Evolutionary conservation across 2,888 invertebrate species (phyloP), one percentile per base, ranked within the genome.

Genomic region (Silvanus unidentatus): DNA sequence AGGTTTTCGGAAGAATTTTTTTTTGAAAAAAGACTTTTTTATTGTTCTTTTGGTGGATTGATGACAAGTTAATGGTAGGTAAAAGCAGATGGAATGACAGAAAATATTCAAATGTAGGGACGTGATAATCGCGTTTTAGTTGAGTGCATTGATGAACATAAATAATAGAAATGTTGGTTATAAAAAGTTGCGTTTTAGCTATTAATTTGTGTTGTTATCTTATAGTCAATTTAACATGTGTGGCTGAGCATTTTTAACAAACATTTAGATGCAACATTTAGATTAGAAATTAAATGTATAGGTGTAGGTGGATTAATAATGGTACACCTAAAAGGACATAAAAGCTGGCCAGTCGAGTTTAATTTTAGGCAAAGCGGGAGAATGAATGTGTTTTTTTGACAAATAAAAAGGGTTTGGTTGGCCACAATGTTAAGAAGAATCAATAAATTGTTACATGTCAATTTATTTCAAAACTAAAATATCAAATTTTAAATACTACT

Each of bases 181-280:
- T n/a, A n/a, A n/a, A n/a, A n/a, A 35, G 39, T 32, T 42, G 38
- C 34, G 39, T 39, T 39, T 37, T 39, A 34, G 39, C 30, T 32
- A 44, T 44, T n/a, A 32, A 12, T 32, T 32, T 44, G 34, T 42
- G 37, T n/a, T 42, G 36, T 32, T 37, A 36, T 42, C 42, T 30
- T 37, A 29, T 42, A n/a, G n/a, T 28, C 42, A 37, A 8, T 44
- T 39, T 39, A 44, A 44, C 44, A 44, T 44, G 44, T 44, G 44
- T 44, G 32, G 32, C n/a, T 32, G n/a, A 32, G n/a, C 13, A 12
- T 12, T 32, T 32, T 32, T 5, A 9, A 12, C 32, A 12, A 22
- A 32, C 32, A 32, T 32, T 32, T 12, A 32, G 32, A 32, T 32
- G 32, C 3, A 12, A 32, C 5, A 9, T 3, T 32, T 32, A 32